Base-by-base conservation (phyloP, 2,797 vertebrate genomes). In the Pangasius larnaudii region DNA sequence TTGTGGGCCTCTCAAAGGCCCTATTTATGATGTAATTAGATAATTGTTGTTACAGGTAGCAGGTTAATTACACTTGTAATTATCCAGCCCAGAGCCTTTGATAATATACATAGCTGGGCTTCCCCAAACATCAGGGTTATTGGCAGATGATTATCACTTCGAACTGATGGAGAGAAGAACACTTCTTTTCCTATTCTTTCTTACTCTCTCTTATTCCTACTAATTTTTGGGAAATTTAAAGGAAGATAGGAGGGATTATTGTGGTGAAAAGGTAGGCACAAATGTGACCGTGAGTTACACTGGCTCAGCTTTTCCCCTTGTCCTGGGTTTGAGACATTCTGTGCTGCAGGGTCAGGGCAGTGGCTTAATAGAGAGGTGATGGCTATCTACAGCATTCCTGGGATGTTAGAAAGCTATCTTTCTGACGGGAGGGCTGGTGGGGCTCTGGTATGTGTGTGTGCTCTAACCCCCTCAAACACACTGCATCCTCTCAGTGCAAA, bases 351-450 rank as follows among this genome's bases (percentile, higher is more conserved):
- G 95, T 96, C 95, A 95, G 91, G 92, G 92, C 94, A 93, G 92
- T 96, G 94, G 96, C 95, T 96, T 92, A 84, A 93, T 93, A 93
- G 92, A 95, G 95, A 97, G 95, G 96, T 93, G 97, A 97, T 98
- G 96, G 96, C 92, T 97, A 98, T 98, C 97, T 97, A 93, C 95
- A 94, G 95, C 97, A 98, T 98, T 98, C 97, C 97, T 97, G 94
- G 96, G 95, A 98, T 98, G 96, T 96, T 97, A 97, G 95, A 95
- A 96, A 97, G 96, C 96, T 97, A 94, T 94, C 94, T 94, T 93
- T 93, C 93, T 94, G 94, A 95, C 95, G 95, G 95, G 93, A 92
- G 92, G 93, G 94, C 94, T 95, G 91, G 94, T 91, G 93, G 93
- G 94, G 92, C 93, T 33, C 51, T 58, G 61, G 59, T 89, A 79